Evolutionary conservation across 2,113 vertebrate species (phyloP).

Genomic region (Pteruthius melanotis): DNA sequence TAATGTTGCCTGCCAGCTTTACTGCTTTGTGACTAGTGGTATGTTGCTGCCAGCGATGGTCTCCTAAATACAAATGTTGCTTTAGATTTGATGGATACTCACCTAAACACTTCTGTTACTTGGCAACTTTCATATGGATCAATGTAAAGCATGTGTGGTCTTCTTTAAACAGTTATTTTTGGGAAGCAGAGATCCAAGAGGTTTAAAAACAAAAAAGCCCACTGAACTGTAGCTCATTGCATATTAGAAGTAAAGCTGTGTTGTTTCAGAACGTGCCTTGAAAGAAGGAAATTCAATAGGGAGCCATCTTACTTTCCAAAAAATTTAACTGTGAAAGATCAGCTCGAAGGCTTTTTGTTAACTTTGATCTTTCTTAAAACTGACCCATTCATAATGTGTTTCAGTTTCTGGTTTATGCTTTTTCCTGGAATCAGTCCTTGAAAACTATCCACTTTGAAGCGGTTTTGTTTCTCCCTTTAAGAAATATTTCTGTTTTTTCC

Average conservation of each 20-base stretch:
- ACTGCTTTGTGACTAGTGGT: not conserved
- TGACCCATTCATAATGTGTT: not conserved
- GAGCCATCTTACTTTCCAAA: not conserved
- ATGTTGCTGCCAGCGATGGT: not conserved
- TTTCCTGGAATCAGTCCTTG: not conserved
- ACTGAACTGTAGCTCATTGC: not conserved
- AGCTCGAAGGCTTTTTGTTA: not conserved
- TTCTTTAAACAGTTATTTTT: not conserved
- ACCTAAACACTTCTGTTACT: not conserved
- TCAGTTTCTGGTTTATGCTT: not conserved
- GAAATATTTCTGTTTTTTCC: not conserved
- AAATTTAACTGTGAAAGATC: not conserved
- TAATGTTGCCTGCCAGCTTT: not conserved
- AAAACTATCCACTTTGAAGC: not conserved
- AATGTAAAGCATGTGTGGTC: not conserved
- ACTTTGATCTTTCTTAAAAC: constrained; percentile 5
- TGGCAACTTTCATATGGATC: not conserved
- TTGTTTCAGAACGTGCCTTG: not conserved
- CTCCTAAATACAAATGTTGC: not conserved
- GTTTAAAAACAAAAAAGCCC: not conserved
- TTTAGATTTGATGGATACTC: not conserved
- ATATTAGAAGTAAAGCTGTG: not conserved
- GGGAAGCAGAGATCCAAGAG: not conserved
- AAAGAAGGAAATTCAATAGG: not conserved
- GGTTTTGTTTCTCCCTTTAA: not conserved